Evolutionary conservation across 2,888 invertebrate species (phyloP).

Genomic region (Stenchaetothrips biformis): DNA sequence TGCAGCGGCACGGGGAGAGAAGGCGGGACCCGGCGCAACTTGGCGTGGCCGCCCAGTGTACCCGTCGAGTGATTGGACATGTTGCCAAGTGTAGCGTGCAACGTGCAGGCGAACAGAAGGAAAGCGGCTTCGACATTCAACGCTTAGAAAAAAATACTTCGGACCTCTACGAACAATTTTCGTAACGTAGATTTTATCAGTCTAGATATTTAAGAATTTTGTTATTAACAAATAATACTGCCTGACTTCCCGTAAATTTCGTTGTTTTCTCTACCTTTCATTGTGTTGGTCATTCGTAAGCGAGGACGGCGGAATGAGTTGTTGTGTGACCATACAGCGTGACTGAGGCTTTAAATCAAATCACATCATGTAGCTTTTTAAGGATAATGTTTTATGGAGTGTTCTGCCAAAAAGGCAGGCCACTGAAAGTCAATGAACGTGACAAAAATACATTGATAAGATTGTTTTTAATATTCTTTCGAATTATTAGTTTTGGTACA

Average conservation of each 20-base stretch:
- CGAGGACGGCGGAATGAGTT: background rate
- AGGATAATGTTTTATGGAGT: no score
- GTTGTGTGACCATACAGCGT: background rate
- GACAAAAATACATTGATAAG: no score
- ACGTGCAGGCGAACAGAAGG: background rate
- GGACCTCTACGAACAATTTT: background rate
- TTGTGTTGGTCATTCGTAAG: background rate
- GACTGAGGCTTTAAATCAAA: background rate
- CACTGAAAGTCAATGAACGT: no score
- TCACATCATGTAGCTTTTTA: no score
- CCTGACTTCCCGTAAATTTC: slow-evolving; percentile 15
- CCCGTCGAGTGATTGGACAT: background rate
- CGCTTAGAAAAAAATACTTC: background rate
- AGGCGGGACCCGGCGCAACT: background rate
- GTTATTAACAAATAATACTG: slow-evolving; percentile 6
- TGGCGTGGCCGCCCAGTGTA: no score
- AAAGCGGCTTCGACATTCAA: slow-evolving; percentile 3
- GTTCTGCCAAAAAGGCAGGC: no score
- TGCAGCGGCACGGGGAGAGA: background rate
- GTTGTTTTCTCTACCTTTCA: slow-evolving; percentile 3
- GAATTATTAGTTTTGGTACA: no score
- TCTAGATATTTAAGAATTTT: background rate
- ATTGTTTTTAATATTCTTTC: no score
- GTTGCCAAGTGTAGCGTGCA: background rate
- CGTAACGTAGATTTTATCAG: background rate